Evolutionary conservation across 1,140 invertebrate genomes (phyloP).

Genomic region (honey bee (Apis mellifera)): DNA sequence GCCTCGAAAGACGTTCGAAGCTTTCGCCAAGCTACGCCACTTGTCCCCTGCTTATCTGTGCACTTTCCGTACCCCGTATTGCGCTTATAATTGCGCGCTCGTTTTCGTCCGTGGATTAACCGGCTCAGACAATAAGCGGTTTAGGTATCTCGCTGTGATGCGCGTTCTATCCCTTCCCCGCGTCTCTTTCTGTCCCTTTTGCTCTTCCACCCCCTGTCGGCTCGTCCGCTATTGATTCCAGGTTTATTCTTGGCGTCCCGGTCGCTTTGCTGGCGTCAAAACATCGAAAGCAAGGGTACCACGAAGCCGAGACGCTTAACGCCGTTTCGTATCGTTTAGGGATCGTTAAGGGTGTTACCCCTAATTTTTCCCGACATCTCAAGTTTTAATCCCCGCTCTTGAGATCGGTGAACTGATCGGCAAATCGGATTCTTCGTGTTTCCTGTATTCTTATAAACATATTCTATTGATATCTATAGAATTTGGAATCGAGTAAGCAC

Average conservation of each 20-base stretch:
- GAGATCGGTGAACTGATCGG: too few species aligned
- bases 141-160: conserved; percentile 44
- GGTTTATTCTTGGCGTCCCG: conserved; percentile 72
- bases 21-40: neutral
- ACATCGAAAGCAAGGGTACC: conserved; percentile 57
- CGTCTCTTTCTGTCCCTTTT: conserved; percentile 10
- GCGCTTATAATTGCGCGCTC: conserved; percentile 40
- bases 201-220: conserved; percentile 34
- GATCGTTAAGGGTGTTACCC: too few species aligned
- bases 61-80: conserved; percentile 17
- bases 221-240: conserved; percentile 71
- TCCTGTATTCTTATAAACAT: too few species aligned
- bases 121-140: conserved; percentile 48
- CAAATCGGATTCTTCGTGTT: too few species aligned
- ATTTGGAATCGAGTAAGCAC: too few species aligned
- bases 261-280: conserved; percentile 70
- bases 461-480: too few species aligned
- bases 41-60: neutral
- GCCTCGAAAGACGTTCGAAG: neutral
- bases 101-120: conserved; percentile 32
- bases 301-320: conserved; percentile 12
- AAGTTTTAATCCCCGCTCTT: too few species aligned
- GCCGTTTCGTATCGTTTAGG: neutral
- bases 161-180: conserved; percentile 11
- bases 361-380: neutral